Evolutionary conservation across 1,140 invertebrate genomes (phyloP).

Genomic region (Bombus superbus): DNA sequence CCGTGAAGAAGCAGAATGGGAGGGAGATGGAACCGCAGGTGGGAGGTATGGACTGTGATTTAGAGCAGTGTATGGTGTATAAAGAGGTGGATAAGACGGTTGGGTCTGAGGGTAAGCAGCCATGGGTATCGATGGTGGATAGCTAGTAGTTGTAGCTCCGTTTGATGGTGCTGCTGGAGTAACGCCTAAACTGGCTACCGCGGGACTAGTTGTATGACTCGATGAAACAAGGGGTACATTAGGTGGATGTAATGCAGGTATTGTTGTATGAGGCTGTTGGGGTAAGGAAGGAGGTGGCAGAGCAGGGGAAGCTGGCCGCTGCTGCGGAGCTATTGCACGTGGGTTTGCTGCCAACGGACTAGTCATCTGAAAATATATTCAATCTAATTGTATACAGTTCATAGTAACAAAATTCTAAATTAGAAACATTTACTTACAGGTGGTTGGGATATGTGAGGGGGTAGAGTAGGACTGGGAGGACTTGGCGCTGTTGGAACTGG

Average conservation of each 20-base stretch:
- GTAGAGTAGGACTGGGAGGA: slow-evolving; percentile 82
- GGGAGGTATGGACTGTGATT: slow-evolving; percentile 87
- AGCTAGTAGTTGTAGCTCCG: slow-evolving; percentile 81
- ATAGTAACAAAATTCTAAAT: neutral
- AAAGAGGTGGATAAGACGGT: slow-evolving; percentile 87
- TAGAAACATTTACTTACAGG: slow-evolving; percentile 75
- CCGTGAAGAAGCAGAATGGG: slow-evolving; percentile 85
- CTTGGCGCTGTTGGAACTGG: slow-evolving; percentile 81
- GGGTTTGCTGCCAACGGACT: slow-evolving; percentile 83
- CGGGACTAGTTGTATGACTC: slow-evolving; percentile 83
- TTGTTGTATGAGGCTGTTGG: slow-evolving; percentile 80
- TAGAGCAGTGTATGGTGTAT: slow-evolving; percentile 88
- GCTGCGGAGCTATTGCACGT: slow-evolving; percentile 82
- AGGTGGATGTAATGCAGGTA: slow-evolving; percentile 83
- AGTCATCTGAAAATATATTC: slow-evolving; percentile 78
- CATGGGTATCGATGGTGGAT: slow-evolving; percentile 82
- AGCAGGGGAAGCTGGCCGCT: slow-evolving; percentile 79
- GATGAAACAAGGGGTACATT: slow-evolving; percentile 83
- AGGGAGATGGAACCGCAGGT: slow-evolving; percentile 84
- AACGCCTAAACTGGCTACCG: slow-evolving; percentile 83
- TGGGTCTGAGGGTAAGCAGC: slow-evolving; percentile 85
- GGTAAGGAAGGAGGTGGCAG: slow-evolving; percentile 79
- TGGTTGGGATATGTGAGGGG: slow-evolving; percentile 82
- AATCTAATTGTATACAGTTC: neutral
- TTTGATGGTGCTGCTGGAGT: slow-evolving; percentile 83